Evolutionary conservation across 2,113 vertebrate genomes (phyloP).

Genomic region (Chroicocephalus ridibundus): DNA sequence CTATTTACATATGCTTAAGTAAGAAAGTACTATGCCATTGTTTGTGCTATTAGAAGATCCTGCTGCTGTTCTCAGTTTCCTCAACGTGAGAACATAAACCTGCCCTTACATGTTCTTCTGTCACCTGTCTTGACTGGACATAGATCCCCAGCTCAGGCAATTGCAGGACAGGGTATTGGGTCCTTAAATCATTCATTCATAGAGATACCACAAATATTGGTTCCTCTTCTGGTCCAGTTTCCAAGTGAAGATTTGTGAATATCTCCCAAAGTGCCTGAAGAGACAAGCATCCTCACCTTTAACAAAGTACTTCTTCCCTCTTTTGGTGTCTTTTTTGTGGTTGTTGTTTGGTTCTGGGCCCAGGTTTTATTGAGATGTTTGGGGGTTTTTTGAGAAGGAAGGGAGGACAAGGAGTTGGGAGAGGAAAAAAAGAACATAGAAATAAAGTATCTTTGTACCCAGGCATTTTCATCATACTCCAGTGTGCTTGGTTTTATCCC

Average conservation of each 20-base stretch:
- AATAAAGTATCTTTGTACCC: not conserved
- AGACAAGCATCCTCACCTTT: not conserved
- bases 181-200: not conserved
- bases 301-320: not conserved
- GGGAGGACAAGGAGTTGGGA: not conserved
- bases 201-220: not conserved
- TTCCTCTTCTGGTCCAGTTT: not conserved
- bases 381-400: not conserved
- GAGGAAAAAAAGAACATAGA: not conserved
- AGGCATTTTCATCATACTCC: not conserved
- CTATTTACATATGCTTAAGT: not conserved
- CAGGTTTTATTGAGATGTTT: not conserved
- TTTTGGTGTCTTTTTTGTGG: not conserved
- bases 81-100: not conserved
- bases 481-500: not conserved
- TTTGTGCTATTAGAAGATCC: not conserved
- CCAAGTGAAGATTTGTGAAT: not conserved
- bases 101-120: not conserved
- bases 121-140: not conserved
- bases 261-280: not conserved
- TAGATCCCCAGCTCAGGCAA: not conserved
- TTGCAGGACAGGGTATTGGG: fast-evolving
- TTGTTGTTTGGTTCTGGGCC: not conserved
- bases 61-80: not conserved
- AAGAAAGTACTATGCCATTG: not conserved